Conservation (phyloP, 2,797 vertebrate genomes). For the Tympanoctomys barrerae region DNA sequence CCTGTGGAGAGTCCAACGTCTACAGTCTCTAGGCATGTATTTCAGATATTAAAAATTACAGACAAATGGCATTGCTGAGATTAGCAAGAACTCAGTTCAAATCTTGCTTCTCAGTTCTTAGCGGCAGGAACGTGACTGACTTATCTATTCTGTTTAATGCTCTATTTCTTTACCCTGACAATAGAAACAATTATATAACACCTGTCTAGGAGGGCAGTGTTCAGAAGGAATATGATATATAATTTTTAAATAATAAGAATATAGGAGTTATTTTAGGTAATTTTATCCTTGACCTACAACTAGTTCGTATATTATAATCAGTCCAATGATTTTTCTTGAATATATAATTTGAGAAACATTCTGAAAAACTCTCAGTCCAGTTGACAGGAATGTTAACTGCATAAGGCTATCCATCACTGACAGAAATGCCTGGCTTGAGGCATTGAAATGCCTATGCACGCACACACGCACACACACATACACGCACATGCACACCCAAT, state of each 20-base stretch:
- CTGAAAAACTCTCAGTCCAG: not conserved
- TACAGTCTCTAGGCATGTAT: not conserved
- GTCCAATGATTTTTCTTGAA: not conserved
- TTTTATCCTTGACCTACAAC: not conserved
- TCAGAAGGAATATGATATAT: not conserved
- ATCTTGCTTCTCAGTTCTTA: not conserved
- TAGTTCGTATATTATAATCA: not conserved
- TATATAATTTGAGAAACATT: constrained; percentile 21
- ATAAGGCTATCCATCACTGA: not conserved
- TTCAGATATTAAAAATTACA: not conserved
- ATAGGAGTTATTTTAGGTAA: not conserved
- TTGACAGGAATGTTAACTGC: not conserved
- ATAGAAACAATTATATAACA: not conserved
- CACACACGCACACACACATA: not conserved
- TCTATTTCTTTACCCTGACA: not conserved
- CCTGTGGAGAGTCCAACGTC: not conserved
- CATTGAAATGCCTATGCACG: not conserved
- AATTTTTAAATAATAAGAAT: not conserved
- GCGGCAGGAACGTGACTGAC: not conserved
- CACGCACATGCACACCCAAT: not conserved
- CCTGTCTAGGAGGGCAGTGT: fast-evolving
- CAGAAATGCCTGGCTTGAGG: not conserved
- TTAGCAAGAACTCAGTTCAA: not conserved
- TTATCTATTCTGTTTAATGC: not conserved
- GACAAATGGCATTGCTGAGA: not conserved